Conservation (phyloP, 1,140 invertebrate genomes). For the Theocolax elegans region DNA sequence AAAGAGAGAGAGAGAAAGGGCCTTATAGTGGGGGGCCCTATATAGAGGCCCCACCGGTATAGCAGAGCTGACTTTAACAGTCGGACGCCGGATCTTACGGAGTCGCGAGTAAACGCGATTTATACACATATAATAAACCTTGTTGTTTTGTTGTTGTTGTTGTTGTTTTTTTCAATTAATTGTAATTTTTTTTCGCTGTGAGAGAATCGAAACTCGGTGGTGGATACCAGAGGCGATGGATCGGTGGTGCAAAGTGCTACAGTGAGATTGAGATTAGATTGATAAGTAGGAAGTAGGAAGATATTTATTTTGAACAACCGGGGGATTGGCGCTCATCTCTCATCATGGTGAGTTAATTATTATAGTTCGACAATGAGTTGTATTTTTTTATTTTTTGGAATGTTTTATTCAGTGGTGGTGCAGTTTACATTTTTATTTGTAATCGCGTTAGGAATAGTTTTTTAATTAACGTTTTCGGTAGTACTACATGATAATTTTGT, state of each 20-base stretch:
- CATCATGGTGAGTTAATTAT: constrained; percentile 26
- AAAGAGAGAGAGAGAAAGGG: constrained; percentile 18
- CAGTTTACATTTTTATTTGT: no score
- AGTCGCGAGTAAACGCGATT: no score
- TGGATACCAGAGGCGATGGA: constrained; percentile 44
- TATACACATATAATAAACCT: no score
- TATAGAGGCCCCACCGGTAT: constrained; percentile 57
- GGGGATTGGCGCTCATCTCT: background rate
- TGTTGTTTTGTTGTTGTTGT: no score
- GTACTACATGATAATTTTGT: no score
- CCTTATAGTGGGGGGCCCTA: constrained; percentile 57
- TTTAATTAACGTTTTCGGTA: no score
- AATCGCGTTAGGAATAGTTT: no score
- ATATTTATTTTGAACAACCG: background rate
- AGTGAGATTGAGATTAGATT: constrained; percentile 45
- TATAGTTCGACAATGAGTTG: no score
- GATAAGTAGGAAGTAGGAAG: background rate
- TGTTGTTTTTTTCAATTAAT: background rate
- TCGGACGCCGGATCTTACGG: constrained; percentile 50
- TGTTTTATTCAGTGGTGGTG: no score
- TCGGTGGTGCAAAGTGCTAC: constrained; percentile 58
- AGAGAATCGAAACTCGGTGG: background rate
- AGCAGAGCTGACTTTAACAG: constrained; percentile 59
- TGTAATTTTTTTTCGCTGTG: no score
- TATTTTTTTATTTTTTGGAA: background rate